Evolutionary conservation across 1,140 invertebrate genomes (phyloP).

Genomic region (Leptestheria dahalacensis): DNA sequence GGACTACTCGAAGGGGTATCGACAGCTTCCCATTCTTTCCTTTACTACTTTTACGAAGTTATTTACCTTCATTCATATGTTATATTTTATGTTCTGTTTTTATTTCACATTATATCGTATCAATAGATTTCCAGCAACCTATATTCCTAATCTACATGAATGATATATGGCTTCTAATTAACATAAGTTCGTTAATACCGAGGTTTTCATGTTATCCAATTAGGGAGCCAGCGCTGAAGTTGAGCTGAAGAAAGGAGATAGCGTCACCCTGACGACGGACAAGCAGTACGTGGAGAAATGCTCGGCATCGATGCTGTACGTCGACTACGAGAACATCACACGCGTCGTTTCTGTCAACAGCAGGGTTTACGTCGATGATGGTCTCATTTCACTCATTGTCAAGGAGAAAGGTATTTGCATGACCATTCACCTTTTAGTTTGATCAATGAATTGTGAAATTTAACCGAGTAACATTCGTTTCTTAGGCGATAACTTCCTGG

Average conservation of each 20-base stretch:
- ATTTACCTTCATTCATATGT: too few species aligned
- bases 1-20: conserved; percentile 78
- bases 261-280: conserved; percentile 78
- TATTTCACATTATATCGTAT: too few species aligned
- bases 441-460: too few species aligned
- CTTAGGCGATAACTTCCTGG: conserved; percentile 35
- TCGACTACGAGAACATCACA: conserved; percentile 89
- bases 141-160: too few species aligned
- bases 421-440: too few species aligned
- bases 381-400: conserved; percentile 86
- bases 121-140: too few species aligned
- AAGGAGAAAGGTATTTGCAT: conserved; percentile 42
- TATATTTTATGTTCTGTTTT: too few species aligned
- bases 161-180: too few species aligned
- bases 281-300: conserved; percentile 66
- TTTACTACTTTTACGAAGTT: too few species aligned
- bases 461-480: conserved; percentile 14
- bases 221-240: conserved; percentile 81
- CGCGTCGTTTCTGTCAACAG: conserved; percentile 81
- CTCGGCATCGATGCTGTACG: conserved; percentile 51
- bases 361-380: conserved; percentile 89
- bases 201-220: too few species aligned
- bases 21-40: too few species aligned
- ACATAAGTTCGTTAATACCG: too few species aligned
- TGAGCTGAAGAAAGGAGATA: conserved; percentile 69